phyloP scores from a whole-genome alignment of 2,797 vertebrate species.

The Mus minutoides region DNA sequence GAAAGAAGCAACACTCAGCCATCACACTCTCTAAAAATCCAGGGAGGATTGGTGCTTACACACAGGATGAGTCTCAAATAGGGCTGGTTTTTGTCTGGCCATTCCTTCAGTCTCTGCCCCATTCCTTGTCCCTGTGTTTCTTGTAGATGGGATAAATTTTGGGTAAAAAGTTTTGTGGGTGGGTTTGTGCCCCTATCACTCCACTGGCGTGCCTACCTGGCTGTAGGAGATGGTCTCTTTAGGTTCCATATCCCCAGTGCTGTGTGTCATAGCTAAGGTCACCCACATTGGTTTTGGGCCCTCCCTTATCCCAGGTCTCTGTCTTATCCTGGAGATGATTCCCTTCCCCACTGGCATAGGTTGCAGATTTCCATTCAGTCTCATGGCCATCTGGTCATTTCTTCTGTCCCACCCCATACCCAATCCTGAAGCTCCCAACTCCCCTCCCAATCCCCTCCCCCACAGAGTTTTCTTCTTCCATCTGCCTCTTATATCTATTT shows the following conservation, averaged over 20 bases:
- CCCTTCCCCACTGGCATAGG: background rate
- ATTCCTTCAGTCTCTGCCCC: background rate
- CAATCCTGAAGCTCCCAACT: background rate
- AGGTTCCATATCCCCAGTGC: no score
- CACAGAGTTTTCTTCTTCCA: background rate
- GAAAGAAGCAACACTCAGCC: background rate
- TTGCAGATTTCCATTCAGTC: background rate
- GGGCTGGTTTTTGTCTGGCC: background rate
- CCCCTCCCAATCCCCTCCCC: background rate
- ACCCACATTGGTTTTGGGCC: background rate
- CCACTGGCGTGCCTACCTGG: background rate
- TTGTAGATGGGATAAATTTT: background rate
- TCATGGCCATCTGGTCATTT: background rate
- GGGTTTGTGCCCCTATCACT: background rate
- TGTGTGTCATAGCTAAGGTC: background rate
- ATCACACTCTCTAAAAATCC: background rate
- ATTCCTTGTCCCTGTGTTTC: background rate
- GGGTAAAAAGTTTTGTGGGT: background rate
- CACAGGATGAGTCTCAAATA: background rate
- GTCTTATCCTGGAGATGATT: background rate
- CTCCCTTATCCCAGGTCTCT: background rate
- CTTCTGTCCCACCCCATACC: background rate
- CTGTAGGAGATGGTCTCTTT: background rate
- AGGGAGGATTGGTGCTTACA: background rate
- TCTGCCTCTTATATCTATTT: background rate